Percentiles rank a stretch among this genome's conserved stretches.
Conservation (phyloP, 1,140 invertebrate genomes). For the Neodiprion fabricii region DNA sequence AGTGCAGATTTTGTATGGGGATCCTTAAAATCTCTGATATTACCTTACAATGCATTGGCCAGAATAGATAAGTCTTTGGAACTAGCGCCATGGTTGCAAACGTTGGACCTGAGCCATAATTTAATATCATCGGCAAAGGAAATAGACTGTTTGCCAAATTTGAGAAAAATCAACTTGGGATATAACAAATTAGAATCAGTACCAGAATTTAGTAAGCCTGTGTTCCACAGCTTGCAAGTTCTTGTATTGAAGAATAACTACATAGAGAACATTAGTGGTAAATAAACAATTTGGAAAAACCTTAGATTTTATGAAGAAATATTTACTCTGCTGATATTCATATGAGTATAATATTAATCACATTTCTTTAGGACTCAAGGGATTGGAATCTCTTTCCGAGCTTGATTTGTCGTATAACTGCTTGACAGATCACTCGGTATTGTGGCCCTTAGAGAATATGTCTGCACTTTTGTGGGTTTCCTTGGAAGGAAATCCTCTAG, state of each 20-base stretch:
- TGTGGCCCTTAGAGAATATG: slow-evolving; percentile 65
- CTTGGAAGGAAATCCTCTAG: slow-evolving; percentile 68
- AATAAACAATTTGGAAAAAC: slow-evolving; percentile 11
- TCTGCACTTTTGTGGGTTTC: slow-evolving; percentile 63
- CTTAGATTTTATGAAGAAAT: background rate
- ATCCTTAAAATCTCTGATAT: slow-evolving; percentile 64
- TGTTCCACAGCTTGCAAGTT: slow-evolving; percentile 58
- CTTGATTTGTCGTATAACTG: slow-evolving; percentile 71
- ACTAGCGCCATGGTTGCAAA: slow-evolving; percentile 66
- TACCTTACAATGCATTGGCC: slow-evolving; percentile 66
- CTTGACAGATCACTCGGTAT: slow-evolving; percentile 64
- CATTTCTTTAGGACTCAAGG: slow-evolving; percentile 50
- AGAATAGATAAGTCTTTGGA: slow-evolving; percentile 66
- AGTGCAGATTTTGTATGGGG: slow-evolving; percentile 67
- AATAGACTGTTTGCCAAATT: slow-evolving; percentile 64
- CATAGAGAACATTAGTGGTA: slow-evolving; percentile 59
- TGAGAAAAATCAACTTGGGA: slow-evolving; percentile 68
- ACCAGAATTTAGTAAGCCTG: slow-evolving; percentile 63
- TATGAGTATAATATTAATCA: slow-evolving; percentile 16
- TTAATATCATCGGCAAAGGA: slow-evolving; percentile 48
- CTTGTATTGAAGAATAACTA: slow-evolving; percentile 67
- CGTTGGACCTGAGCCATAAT: slow-evolving; percentile 70
- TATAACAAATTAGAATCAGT: slow-evolving; percentile 68
- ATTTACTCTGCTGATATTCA: background rate
- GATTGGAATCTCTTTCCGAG: slow-evolving; percentile 63